Evolutionary conservation across 2,113 vertebrate species (phyloP).

Genomic region (Mastomys natalensis): DNA sequence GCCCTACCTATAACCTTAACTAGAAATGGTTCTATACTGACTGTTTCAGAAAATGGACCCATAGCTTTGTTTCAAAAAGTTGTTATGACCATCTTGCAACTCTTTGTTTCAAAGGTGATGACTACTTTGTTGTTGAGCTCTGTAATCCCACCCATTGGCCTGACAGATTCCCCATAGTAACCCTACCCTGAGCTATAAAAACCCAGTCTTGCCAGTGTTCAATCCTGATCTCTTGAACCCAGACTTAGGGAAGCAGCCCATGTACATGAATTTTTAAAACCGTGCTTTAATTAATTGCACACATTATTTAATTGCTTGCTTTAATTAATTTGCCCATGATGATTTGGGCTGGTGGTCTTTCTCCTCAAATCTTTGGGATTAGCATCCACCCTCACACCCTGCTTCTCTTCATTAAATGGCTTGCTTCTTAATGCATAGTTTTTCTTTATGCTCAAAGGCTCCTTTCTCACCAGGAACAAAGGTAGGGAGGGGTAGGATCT

Average conservation of each 20-base stretch:
- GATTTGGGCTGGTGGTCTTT: background rate
- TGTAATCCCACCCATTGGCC: background rate
- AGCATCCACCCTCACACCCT: background rate
- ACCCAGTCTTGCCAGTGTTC: background rate
- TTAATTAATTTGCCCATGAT: background rate
- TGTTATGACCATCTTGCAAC: background rate
- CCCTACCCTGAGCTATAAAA: background rate
- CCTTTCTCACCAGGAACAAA: too few species aligned
- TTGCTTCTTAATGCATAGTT: background rate
- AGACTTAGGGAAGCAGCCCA: background rate
- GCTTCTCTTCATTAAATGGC: background rate
- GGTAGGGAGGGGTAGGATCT: accelerated
- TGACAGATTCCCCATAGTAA: background rate
- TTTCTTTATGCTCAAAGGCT: background rate
- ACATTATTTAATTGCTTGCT: background rate
- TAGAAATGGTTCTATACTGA: background rate
- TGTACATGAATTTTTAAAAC: background rate
- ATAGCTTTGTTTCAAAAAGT: background rate
- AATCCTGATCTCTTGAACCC: background rate
- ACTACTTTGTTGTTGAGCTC: background rate
- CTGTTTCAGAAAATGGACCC: background rate
- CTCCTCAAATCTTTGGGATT: background rate
- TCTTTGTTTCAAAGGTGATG: background rate
- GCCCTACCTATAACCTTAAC: background rate
- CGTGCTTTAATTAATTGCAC: background rate